phyloP scores from a whole-genome alignment of 2,113 vertebrate species.

The Atlantisia rogersi region DNA sequence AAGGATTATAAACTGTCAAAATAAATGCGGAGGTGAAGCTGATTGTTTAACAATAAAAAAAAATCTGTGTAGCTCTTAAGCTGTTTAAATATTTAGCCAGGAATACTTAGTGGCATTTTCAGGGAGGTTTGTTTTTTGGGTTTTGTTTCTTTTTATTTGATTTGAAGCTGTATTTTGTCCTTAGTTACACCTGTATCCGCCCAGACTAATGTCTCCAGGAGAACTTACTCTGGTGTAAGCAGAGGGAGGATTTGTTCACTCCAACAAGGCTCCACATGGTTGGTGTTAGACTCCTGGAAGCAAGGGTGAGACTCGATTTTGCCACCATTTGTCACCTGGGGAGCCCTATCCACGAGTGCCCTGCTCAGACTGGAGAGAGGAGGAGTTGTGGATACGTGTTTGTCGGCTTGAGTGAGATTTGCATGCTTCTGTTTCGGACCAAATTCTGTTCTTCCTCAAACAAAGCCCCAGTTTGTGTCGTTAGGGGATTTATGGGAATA shows the following conservation, averaged over 20 bases:
- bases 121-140: background rate
- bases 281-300: background rate
- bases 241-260: background rate
- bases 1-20: conserved; percentile 45
- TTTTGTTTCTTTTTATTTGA: background rate
- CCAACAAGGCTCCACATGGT: background rate
- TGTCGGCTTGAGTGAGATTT: background rate
- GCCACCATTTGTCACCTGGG: background rate
- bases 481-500: background rate
- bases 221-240: background rate
- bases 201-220: background rate
- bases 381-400: background rate
- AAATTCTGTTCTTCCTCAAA: background rate
- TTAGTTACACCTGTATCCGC: conserved; percentile 7
- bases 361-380: background rate
- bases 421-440: background rate
- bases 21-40: conserved; percentile 32
- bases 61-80: background rate
- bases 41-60: conserved; percentile 22
- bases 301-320: background rate
- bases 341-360: background rate
- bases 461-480: conserved; percentile 5
- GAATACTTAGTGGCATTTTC: background rate
- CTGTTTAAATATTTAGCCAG: conserved; percentile 19
- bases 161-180: background rate